phyloP scores from a whole-genome alignment of 2,797 vertebrate genomes.

The Artibeus jamaicensis region DNA sequence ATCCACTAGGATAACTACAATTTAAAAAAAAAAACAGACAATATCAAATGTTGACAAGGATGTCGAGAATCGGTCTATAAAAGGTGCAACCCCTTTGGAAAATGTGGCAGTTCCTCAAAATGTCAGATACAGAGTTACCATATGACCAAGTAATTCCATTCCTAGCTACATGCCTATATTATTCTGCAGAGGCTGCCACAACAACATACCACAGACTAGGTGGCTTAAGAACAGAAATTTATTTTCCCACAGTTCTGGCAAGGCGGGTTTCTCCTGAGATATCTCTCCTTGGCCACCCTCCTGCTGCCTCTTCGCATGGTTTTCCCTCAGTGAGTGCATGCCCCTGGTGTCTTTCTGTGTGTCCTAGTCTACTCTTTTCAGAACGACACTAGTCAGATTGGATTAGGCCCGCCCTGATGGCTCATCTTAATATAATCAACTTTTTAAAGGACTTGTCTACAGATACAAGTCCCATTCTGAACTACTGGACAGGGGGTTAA shows the following conservation, averaged over 20 bases:
- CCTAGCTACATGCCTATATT: background rate
- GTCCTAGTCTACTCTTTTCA: background rate
- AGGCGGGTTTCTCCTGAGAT: background rate
- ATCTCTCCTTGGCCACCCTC: background rate
- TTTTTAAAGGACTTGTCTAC: background rate
- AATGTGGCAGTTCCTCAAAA: background rate
- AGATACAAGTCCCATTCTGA: background rate
- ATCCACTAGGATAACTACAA: background rate
- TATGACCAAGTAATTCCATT: background rate
- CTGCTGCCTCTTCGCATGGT: background rate
- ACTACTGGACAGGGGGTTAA: background rate
- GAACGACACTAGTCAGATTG: background rate
- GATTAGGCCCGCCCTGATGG: background rate
- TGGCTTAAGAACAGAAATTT: background rate
- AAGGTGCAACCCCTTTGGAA: background rate
- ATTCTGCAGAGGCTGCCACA: background rate
- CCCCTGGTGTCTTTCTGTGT: too few relatives aligned
- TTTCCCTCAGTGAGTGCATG: background rate
- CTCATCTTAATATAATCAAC: background rate
- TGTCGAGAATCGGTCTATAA: background rate
- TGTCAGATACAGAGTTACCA: background rate
- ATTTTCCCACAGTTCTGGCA: background rate
- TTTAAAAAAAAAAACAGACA: background rate
- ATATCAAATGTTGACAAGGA: background rate
- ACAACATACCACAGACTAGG: background rate